Percentiles rank a stretch among this genome's conserved stretches.
Evolutionary conservation across 2,888 invertebrate genomes (phyloP).

Genomic region (Erebia ligea): DNA sequence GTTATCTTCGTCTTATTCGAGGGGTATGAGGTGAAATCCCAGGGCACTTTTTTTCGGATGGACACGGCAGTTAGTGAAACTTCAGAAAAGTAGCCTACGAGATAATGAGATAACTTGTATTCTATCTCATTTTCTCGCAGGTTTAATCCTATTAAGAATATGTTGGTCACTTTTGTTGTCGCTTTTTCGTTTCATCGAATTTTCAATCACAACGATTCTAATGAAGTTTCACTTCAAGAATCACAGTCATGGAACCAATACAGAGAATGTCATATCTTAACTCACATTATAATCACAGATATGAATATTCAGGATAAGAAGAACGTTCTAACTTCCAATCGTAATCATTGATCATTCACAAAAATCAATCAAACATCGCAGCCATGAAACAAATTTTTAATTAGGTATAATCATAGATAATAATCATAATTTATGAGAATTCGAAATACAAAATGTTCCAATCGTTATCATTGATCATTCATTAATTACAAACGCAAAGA

Average conservation of each 20-base stretch:
- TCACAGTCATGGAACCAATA: not conserved
- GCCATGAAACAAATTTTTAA: not conserved
- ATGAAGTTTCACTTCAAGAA: too few relatives aligned
- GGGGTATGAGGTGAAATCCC: too few relatives aligned
- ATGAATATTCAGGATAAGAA: not conserved
- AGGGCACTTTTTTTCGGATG: too few relatives aligned
- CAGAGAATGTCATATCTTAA: not conserved
- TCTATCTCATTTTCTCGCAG: too few relatives aligned
- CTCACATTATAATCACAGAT: constrained; percentile 1
- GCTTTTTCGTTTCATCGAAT: too few relatives aligned
- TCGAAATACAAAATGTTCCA: not conserved
- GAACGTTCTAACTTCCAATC: not conserved
- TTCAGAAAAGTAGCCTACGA: too few relatives aligned
- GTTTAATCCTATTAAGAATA: too few relatives aligned
- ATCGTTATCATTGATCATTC: constrained; percentile 12
- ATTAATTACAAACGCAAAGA: not conserved
- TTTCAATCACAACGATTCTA: too few relatives aligned
- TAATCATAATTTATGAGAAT: not conserved
- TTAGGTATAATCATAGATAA: not conserved
- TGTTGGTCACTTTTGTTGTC: too few relatives aligned
- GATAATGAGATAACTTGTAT: too few relatives aligned
- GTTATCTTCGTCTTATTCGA: too few relatives aligned
- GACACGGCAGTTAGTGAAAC: too few relatives aligned
- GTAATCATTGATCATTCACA: not conserved
- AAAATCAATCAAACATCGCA: not conserved